Conservation (phyloP, 2,113 vertebrate genomes). For the Arizona elegans region DNA sequence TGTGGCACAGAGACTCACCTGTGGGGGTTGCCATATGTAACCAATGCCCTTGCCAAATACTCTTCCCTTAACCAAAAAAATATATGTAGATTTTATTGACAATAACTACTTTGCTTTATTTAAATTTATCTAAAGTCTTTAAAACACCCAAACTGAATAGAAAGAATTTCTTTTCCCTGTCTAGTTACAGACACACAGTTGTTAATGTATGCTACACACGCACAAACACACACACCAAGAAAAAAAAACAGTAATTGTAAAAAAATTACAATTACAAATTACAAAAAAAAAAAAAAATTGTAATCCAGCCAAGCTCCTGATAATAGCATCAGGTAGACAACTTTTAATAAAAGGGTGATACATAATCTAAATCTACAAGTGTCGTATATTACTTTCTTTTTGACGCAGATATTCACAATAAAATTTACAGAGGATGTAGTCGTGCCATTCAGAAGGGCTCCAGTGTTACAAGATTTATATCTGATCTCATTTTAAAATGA, state of each 20-base stretch:
- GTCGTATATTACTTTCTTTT: background rate
- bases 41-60: background rate
- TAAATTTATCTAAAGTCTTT: background rate
- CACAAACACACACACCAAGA: background rate
- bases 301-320: background rate
- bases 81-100: background rate
- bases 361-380: conserved; percentile 3
- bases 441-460: background rate
- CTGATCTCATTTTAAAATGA: conserved; percentile 46
- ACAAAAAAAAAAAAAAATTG: background rate
- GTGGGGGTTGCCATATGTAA: background rate
- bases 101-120: background rate
- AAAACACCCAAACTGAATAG: background rate
- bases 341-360: conserved; percentile 16
- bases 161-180: background rate
- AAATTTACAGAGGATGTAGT: background rate
- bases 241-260: no score
- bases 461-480: conserved; percentile 13
- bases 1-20: background rate
- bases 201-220: background rate
- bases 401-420: background rate
- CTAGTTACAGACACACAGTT: background rate
- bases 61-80: background rate
- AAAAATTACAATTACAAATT: no score
- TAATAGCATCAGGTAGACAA: background rate